Percentiles rank a stretch among this genome's conserved stretches.
Conservation (phyloP, 2,888 invertebrate genomes). For the Aradus depressus region DNA sequence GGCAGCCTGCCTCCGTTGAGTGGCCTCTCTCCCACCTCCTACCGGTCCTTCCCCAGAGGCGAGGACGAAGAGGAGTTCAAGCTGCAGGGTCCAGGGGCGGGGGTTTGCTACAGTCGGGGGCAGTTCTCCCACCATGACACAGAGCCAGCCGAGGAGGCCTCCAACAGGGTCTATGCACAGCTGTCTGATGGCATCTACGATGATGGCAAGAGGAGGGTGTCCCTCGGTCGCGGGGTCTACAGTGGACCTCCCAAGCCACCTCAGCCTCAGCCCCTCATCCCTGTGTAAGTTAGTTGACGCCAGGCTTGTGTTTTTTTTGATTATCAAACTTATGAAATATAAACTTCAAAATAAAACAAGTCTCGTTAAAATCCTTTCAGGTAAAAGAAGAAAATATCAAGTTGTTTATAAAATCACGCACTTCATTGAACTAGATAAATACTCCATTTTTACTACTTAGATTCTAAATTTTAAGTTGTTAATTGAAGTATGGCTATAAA, state of each 20-base stretch:
- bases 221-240: constrained; percentile 9
- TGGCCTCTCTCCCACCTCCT: constrained; percentile 5
- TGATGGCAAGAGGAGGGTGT: constrained; percentile 7
- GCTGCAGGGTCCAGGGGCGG: background rate
- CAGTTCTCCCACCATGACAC: constrained; percentile 4
- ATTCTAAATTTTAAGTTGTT: too few species aligned
- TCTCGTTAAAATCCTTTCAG: too few species aligned
- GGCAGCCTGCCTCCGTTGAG: constrained; percentile 11
- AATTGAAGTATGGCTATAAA: too few species aligned
- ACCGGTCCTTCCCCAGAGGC: background rate
- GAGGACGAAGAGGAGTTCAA: background rate
- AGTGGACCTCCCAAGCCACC: background rate
- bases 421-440: too few species aligned
- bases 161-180: constrained; percentile 1
- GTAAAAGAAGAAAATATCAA: too few species aligned
- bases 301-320: too few species aligned
- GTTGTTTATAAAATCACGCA: too few species aligned
- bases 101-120: background rate
- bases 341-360: too few species aligned
- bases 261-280: too few species aligned
- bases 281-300: too few species aligned
- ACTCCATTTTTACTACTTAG: too few species aligned
- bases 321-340: too few species aligned
- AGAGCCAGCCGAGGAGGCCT: background rate
- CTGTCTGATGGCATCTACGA: constrained; percentile 7